Conservation (phyloP, 2,113 vertebrate genomes). For the Prunella himalayana region DNA sequence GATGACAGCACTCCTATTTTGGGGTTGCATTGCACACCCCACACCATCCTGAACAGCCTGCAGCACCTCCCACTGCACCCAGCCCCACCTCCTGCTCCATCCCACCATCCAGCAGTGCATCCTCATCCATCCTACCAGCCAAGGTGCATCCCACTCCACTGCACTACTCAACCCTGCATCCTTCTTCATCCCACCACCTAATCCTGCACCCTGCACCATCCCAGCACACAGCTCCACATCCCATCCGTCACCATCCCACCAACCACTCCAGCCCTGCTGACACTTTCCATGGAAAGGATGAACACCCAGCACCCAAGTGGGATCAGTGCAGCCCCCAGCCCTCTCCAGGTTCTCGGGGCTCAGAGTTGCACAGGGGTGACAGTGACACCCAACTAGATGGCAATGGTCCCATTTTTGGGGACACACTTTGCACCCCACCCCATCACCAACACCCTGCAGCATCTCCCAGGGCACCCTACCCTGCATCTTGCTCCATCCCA, state of each 20-base stretch:
- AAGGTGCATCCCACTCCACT: neutral
- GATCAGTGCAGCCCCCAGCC: neutral
- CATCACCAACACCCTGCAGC: neutral
- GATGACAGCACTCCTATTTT: neutral
- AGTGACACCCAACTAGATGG: neutral
- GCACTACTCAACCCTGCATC: no score
- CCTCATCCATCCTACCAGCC: neutral
- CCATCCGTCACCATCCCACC: neutral
- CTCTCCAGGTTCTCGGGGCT: neutral
- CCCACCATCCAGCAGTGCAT: neutral
- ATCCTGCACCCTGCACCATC: neutral
- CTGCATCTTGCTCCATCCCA: neutral
- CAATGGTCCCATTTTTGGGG: neutral
- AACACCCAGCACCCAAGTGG: neutral
- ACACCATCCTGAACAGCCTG: no score
- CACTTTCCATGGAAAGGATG: neutral
- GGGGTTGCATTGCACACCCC: neutral
- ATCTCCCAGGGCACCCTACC: neutral
- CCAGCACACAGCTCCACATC: neutral
- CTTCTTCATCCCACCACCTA: no score
- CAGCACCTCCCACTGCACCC: neutral
- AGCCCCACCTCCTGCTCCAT: neutral
- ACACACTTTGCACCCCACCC: fast-evolving
- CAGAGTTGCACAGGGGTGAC: neutral
- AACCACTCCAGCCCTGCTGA: neutral